These are phyloP conservation scores for Merluccius polli DNA, from an alignment of 2,797 vertebrate genomes.

Conservation along the genomic window DNA sequence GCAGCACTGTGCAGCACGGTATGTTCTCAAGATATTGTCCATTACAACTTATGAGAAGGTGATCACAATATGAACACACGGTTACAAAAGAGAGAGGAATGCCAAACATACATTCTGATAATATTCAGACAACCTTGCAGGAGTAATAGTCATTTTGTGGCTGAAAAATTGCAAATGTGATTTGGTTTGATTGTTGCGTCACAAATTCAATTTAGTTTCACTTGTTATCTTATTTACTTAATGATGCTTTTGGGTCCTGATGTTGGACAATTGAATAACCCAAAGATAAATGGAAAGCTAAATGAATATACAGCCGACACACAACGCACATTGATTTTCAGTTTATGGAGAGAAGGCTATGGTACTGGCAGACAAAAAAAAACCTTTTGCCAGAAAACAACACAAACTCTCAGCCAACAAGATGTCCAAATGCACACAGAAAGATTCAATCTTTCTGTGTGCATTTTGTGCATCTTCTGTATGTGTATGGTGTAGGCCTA, in stretches of 20 bases:
- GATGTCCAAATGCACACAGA: conserved; percentile 37
- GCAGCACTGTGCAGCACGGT: background rate
- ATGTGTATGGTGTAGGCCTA: background rate
- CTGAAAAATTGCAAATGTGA: background rate
- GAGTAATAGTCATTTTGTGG: background rate
- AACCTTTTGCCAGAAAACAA: conserved; percentile 20
- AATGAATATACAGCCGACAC: background rate
- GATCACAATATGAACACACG: background rate
- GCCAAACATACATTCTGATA: background rate
- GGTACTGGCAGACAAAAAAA: background rate
- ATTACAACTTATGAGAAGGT: background rate
- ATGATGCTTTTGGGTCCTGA: background rate
- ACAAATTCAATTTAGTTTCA: background rate
- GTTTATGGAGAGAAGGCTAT: background rate
- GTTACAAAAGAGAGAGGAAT: background rate
- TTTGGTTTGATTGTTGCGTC: background rate
- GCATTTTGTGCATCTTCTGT: conserved; percentile 38
- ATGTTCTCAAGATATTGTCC: background rate
- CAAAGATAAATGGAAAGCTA: background rate
- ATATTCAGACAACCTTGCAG: background rate
- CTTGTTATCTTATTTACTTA: background rate
- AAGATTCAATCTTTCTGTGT: conserved; percentile 42
- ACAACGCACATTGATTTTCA: background rate
- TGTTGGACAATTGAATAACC: background rate
- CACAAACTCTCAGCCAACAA: conserved; percentile 41